Percentiles rank a stretch among this genome's conserved stretches.
Evolutionary conservation across 2,888 invertebrate genomes (phyloP).

Genomic region (Meteorus cinctellus): DNA sequence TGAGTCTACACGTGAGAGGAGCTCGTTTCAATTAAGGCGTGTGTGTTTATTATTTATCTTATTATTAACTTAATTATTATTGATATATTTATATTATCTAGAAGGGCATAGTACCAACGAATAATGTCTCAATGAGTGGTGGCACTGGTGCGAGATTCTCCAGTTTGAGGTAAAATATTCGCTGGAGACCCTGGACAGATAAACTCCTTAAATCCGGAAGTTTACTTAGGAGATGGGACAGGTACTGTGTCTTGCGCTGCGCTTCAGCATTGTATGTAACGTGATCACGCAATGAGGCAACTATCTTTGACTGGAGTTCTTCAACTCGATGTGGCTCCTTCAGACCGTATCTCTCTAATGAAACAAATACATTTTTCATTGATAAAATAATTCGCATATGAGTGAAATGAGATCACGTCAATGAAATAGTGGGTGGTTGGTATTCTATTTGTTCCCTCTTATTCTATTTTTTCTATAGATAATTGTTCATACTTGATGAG

Average conservation of each 20-base stretch:
- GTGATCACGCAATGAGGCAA: slow-evolving; percentile 95
- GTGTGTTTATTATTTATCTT: slow-evolving; percentile 30
- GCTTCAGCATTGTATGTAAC: slow-evolving; percentile 93
- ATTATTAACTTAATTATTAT: slow-evolving; percentile 18
- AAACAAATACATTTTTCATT: slow-evolving; percentile 19
- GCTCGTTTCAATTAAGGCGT: slow-evolving; percentile 33
- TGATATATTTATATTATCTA: slow-evolving; percentile 72
- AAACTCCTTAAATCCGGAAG: slow-evolving; percentile 93
- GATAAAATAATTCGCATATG: background rate
- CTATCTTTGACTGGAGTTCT: slow-evolving; percentile 96
- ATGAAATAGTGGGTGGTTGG: background rate
- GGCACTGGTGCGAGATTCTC: slow-evolving; percentile 95
- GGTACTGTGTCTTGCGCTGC: slow-evolving; percentile 93
- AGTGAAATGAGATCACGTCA: slow-evolving; percentile 7
- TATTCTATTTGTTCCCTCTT: background rate
- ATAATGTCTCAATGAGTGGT: slow-evolving; percentile 95
- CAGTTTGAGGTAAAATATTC: slow-evolving; percentile 94
- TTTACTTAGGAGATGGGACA: slow-evolving; percentile 93
- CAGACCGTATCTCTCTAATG: slow-evolving; percentile 91
- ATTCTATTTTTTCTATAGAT: background rate
- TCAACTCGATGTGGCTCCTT: slow-evolving; percentile 94
- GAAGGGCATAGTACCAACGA: slow-evolving; percentile 94
- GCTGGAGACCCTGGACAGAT: slow-evolving; percentile 93
- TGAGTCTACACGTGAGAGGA: slow-evolving; percentile 37
- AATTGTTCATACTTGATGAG: slow-evolving; percentile 10